phyloP scores from a whole-genome alignment of 2,888 invertebrate genomes.

The Carterocephalus palaemon region DNA sequence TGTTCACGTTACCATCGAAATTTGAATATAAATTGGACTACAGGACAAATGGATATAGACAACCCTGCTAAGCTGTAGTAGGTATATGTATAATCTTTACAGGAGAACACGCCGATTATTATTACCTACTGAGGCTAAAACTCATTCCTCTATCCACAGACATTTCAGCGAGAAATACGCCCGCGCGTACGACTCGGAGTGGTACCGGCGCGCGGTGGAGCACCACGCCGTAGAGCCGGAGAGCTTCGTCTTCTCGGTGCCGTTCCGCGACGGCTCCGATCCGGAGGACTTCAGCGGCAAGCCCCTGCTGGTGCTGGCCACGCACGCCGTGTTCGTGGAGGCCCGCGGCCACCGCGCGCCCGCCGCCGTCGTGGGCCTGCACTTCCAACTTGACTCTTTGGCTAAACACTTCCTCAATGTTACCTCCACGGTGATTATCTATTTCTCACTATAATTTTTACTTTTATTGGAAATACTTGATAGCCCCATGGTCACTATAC shows the following conservation, averaged over 20 bases:
- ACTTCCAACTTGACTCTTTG: slow-evolving; percentile 90
- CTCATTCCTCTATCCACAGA: slow-evolving; percentile 63
- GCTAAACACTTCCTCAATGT: slow-evolving; percentile 92
- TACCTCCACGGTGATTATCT: slow-evolving; percentile 85
- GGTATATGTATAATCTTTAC: no score
- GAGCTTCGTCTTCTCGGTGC: slow-evolving; percentile 94
- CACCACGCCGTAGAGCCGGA: slow-evolving; percentile 91
- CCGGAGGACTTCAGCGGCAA: slow-evolving; percentile 78
- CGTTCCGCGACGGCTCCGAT: slow-evolving; percentile 82
- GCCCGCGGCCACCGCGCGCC: slow-evolving; percentile 90
- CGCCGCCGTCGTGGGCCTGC: slow-evolving; percentile 94
- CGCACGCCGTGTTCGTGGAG: slow-evolving; percentile 93
- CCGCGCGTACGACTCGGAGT: slow-evolving; percentile 91
- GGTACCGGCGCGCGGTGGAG: slow-evolving; percentile 95
- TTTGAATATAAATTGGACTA: no score
- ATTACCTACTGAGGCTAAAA: no score
- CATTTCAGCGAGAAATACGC: slow-evolving; percentile 89
- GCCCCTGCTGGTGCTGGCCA: slow-evolving; percentile 88
- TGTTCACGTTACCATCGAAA: no score
- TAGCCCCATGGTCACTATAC: no score
- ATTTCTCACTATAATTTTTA: background rate
- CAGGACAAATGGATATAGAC: no score
- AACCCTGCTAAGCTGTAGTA: no score
- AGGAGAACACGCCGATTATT: no score
- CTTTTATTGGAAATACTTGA: no score